Conservation (phyloP, 2,888 invertebrate genomes). For the Campoletis raptor region DNA sequence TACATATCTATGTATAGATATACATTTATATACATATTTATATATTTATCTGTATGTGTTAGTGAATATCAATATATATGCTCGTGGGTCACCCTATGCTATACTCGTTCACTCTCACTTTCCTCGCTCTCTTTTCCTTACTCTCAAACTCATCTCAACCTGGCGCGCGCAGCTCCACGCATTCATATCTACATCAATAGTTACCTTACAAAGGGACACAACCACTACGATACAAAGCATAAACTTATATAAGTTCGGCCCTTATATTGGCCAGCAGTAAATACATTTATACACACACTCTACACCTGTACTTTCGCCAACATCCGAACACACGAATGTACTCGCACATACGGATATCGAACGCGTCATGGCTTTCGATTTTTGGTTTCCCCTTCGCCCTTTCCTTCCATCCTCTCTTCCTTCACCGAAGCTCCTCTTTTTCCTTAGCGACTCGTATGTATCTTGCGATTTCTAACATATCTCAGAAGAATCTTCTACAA, state of each 20-base stretch:
- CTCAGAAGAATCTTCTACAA: background rate
- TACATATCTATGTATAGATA: background rate
- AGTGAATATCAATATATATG: constrained; percentile 4
- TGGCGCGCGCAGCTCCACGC: constrained; percentile 56
- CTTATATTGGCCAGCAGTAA: constrained; percentile 16
- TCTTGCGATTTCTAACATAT: constrained; percentile 1
- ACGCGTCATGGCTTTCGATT: constrained; percentile 75
- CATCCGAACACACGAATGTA: constrained; percentile 70
- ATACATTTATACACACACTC: constrained; percentile 6
- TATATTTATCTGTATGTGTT: background rate
- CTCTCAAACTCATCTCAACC: constrained; percentile 40
- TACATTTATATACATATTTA: constrained; percentile 19
- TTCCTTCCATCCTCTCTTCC: background rate
- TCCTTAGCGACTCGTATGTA: background rate
- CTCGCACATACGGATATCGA: constrained; percentile 33
- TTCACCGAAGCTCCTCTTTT: constrained; percentile 19
- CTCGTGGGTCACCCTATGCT: constrained; percentile 35
- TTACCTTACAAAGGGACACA: constrained; percentile 2
- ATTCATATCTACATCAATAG: constrained; percentile 1
- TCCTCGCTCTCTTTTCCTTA: constrained; percentile 50
- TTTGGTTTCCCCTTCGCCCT: constrained; percentile 48
- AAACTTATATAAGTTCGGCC: background rate
- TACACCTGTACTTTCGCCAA: constrained; percentile 71
- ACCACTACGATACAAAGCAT: background rate
- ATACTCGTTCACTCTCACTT: constrained; percentile 64